Conservation (phyloP, 2,888 invertebrate genomes). For the Resseliella maxima region DNA sequence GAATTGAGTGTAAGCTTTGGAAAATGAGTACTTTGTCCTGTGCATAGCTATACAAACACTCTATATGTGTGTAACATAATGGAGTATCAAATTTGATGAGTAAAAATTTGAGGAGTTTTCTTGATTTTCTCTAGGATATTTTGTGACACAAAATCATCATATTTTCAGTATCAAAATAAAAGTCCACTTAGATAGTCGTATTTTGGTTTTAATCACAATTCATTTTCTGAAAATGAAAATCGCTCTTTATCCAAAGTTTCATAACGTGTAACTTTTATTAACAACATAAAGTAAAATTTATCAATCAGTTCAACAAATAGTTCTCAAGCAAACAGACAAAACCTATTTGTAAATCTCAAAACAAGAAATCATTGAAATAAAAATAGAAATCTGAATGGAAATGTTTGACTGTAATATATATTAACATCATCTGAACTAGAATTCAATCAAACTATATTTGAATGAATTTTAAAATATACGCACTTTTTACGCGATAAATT, state of each 20-base stretch:
- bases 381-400: not conserved
- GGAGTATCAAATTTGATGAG: not conserved
- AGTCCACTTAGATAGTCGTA: not conserved
- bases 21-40: too few relatives aligned
- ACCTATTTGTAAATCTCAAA: constrained; percentile 28
- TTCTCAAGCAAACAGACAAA: not conserved
- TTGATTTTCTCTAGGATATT: not conserved
- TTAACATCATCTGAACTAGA: not conserved
- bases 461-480: not conserved
- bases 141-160: not conserved
- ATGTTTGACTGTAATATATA: not conserved
- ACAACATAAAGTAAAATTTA: not conserved
- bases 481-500: not conserved
- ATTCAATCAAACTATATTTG: not conserved
- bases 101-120: not conserved
- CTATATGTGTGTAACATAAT: too few relatives aligned
- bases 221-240: not conserved
- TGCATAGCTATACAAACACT: too few relatives aligned
- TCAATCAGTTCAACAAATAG: constrained; percentile 25
- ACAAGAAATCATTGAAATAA: not conserved
- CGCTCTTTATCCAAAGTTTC: not conserved
- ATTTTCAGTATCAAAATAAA: not conserved
- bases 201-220: not conserved
- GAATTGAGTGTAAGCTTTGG: too few relatives aligned
- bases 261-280: not conserved